Evolutionary conservation across 2,113 vertebrate species (phyloP), one percentile per base, ranked within the genome.

Genomic region (Tragelaphus strepsiceros): DNA sequence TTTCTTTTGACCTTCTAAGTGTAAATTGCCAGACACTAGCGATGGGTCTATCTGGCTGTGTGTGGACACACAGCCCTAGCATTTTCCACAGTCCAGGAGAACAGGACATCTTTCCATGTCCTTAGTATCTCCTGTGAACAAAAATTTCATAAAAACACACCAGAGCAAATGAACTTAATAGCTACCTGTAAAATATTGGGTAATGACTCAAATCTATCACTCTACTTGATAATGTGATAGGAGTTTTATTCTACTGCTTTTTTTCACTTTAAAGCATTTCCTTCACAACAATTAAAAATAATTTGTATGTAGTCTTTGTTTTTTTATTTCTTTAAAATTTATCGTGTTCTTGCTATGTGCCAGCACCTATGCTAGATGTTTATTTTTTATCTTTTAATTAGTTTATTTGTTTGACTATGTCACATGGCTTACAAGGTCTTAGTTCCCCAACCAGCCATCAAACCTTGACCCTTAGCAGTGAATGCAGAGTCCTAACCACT

Each of bases 231-330:
- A 67, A 96, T 58, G 13, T 46, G 24, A 32, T 10, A 67, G 35
- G 16, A 32, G 1, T 85, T 67, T 86, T 32, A 30, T 71, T 74
- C 30, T 61, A 28, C 17, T 94, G 7, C 6, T 61, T 77, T 67
- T 71, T 71, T 96, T 74, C 14, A 82, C 43, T 96, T 96, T 85
- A 87, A 91, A 85, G n/a, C 56, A 71, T 90, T 94, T 90, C 94
- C 24, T 56, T 96, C 39, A 82, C 15, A 67, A 21, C 88, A 71
- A 58, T 26, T 53, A 46, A 67, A 88, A 30, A 58, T 62, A 78
- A 59, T 88, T 46, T 26, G 14, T 61, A 53, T 96, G 24, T 12
- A 58, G 21, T 12, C 67, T 86, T 97, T 83, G 15, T 39, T 54
- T 43, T 67, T 96, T 77, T 30, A 51, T 80, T 51, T 53, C 46